These are phyloP conservation scores for Mastomys natalensis DNA, from an alignment of 2,113 vertebrate species.

Conservation along the genomic window DNA sequence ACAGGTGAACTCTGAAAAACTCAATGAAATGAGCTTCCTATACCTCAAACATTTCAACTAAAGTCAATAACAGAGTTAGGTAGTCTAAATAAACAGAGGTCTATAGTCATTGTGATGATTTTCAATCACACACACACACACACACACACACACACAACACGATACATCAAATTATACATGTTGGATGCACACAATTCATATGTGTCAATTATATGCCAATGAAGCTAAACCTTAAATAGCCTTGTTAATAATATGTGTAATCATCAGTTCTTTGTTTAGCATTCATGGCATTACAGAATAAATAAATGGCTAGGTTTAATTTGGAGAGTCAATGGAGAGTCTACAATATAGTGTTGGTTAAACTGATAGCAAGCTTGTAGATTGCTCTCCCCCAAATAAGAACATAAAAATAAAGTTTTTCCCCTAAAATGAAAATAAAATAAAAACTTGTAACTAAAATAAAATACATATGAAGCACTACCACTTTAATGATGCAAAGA, in stretches of 20 bases:
- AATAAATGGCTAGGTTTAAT: background rate
- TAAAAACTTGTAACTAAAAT: background rate
- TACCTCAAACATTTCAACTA: background rate
- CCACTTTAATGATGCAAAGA: conserved; percentile 11
- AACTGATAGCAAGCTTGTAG: background rate
- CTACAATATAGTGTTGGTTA: background rate
- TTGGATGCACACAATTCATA: background rate
- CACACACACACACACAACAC: background rate
- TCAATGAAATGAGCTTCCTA: background rate
- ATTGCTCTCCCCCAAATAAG: background rate
- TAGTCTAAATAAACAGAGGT: background rate
- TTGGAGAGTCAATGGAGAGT: background rate
- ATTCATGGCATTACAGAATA: background rate
- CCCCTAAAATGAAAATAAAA: background rate
- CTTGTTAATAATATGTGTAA: background rate
- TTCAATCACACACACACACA: background rate
- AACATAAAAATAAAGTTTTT: conserved; percentile 21
- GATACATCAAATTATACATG: background rate
- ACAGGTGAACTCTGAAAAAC: background rate
- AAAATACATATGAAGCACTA: background rate
- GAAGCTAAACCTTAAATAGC: background rate
- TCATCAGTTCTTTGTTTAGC: background rate
- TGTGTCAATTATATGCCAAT: background rate
- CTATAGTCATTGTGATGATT: background rate
- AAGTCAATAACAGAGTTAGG: background rate